phyloP scores from a whole-genome alignment of 2,113 vertebrate species.

The Neofelis nebulosa region DNA sequence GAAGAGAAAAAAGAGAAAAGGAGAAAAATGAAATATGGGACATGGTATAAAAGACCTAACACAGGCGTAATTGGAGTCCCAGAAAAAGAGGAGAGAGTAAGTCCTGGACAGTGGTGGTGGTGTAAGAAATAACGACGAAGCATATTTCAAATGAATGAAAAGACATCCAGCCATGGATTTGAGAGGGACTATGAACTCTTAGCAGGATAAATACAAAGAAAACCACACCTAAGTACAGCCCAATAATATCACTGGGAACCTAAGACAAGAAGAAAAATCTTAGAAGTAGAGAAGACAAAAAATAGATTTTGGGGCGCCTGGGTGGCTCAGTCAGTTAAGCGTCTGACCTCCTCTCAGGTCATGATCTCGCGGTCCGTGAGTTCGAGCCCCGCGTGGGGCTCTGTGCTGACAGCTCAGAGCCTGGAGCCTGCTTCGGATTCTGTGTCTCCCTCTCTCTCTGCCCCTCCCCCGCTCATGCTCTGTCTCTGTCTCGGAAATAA shows the following conservation, averaged over 20 bases:
- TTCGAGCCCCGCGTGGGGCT: too few species aligned
- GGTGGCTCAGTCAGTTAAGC: too few species aligned
- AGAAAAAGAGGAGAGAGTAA: neutral
- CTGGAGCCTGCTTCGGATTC: too few species aligned
- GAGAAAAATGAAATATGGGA: neutral
- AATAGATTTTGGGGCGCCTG: neutral
- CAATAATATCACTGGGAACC: neutral
- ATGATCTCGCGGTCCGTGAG: fast-evolving
- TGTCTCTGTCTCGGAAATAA: too few species aligned
- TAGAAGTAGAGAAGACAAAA: neutral
- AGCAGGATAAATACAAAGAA: neutral
- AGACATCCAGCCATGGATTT: neutral
- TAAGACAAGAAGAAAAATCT: neutral
- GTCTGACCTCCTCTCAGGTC: too few species aligned
- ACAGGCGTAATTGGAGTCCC: neutral
- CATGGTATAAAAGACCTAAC: neutral
- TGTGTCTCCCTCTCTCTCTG: too few species aligned
- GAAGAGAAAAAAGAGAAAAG: neutral
- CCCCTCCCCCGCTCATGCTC: too few species aligned
- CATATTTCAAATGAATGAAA: neutral
- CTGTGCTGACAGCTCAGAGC: too few species aligned
- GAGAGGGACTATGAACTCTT: neutral
- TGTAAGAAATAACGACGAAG: neutral
- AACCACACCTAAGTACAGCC: neutral
- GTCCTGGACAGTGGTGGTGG: neutral